phyloP scores from a whole-genome alignment of 1,140 invertebrate species.

The Drosophila virilis region DNA sequence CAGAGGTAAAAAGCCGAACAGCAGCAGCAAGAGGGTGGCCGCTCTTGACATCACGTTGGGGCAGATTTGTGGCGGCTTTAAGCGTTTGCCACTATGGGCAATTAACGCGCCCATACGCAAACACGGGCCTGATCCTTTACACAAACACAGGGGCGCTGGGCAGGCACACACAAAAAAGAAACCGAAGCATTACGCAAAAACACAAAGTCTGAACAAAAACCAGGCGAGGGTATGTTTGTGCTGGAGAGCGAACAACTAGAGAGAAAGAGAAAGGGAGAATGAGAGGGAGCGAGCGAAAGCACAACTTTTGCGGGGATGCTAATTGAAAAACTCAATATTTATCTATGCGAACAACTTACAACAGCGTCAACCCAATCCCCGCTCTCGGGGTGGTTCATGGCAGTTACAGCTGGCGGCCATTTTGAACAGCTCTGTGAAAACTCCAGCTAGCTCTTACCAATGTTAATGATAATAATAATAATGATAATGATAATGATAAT shows the following conservation, averaged over 20 bases:
- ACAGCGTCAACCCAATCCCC: slow-evolving; percentile 29
- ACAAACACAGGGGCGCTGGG: slow-evolving; percentile 56
- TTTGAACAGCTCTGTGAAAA: slow-evolving; percentile 36
- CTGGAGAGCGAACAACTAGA: not conserved
- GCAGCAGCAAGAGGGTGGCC: slow-evolving; percentile 14
- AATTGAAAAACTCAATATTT: slow-evolving; percentile 82
- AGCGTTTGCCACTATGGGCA: slow-evolving; percentile 81
- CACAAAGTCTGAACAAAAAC: slow-evolving; percentile 28
- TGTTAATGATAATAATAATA: slow-evolving; percentile 8
- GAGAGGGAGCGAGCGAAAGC: slow-evolving; percentile 5
- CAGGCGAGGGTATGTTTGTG: slow-evolving; percentile 35
- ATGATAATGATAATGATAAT: slow-evolving; percentile 10
- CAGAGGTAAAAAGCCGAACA: slow-evolving; percentile 47
- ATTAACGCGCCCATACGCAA: slow-evolving; percentile 79
- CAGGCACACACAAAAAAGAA: slow-evolving; percentile 12
- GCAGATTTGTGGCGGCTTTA: slow-evolving; percentile 79
- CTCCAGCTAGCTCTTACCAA: not conserved
- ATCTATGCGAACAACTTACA: slow-evolving; percentile 49
- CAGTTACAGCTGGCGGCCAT: slow-evolving; percentile 58
- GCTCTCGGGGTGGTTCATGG: slow-evolving; percentile 52
- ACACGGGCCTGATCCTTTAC: slow-evolving; percentile 76
- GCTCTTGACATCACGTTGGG: slow-evolving; percentile 57
- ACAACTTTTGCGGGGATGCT: slow-evolving; percentile 58
- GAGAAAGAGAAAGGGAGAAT: not conserved
- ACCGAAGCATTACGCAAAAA: slow-evolving; percentile 19